Conservation (phyloP, 2,113 vertebrate genomes). For the Ramphastos sulfuratus region DNA sequence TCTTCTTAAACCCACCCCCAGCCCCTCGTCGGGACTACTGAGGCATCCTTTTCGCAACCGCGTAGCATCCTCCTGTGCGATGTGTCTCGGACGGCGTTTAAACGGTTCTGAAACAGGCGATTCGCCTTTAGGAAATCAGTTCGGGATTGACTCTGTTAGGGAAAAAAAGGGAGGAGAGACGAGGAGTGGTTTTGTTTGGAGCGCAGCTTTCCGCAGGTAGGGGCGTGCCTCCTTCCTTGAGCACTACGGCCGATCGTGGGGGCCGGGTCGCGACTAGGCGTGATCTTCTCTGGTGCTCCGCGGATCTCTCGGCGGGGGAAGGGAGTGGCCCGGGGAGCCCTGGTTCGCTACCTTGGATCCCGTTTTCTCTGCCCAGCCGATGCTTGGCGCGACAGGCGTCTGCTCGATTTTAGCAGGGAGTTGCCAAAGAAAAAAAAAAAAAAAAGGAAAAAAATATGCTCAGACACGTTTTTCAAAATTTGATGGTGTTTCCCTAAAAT, state of each 20-base stretch:
- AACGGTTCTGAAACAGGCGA: background rate
- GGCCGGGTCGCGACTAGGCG: too few relatives aligned
- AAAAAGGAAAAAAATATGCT: too few relatives aligned
- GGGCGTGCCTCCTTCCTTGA: background rate
- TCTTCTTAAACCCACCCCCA: background rate
- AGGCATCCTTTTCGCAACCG: background rate
- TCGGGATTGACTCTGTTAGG: background rate
- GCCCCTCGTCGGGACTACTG: background rate
- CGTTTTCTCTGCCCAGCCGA: background rate
- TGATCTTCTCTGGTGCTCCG: background rate
- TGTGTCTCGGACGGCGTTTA: background rate
- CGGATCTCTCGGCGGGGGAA: background rate
- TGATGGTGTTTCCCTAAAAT: background rate
- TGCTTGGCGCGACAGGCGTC: background rate
- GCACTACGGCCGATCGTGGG: too few relatives aligned
- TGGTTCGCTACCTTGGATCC: too few relatives aligned
- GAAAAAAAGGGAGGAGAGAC: background rate
- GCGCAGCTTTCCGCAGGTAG: background rate
- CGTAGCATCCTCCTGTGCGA: background rate
- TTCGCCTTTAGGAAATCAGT: background rate
- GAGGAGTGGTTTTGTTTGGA: background rate
- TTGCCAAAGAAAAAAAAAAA: background rate
- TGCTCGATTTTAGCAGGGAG: rapidly evolving
- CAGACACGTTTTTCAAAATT: too few relatives aligned
- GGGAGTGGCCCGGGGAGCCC: background rate